Percentiles rank a stretch among this genome's conserved stretches.
These are phyloP conservation scores for Melanostigma gelatinosum DNA, from an alignment of 2,113 vertebrate genomes.

Conservation along the genomic window DNA sequence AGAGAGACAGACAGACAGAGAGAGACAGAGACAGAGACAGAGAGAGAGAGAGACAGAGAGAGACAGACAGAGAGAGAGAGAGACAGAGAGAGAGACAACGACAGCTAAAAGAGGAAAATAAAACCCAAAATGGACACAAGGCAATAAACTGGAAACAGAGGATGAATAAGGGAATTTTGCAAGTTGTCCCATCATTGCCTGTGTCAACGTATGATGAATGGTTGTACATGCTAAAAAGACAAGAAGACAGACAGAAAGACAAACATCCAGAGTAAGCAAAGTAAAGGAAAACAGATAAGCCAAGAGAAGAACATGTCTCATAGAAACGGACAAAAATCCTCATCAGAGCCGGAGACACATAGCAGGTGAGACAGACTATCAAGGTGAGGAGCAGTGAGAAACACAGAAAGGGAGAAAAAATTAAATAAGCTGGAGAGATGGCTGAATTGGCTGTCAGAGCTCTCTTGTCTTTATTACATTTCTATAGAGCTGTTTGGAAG, in stretches of 20 bases:
- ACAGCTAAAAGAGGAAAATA: conserved; percentile 1
- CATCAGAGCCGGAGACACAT: not conserved
- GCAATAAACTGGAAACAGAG: not conserved
- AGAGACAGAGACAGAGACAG: conserved; percentile 17
- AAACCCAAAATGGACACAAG: not conserved
- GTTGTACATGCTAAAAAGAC: not conserved
- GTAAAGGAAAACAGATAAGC: not conserved
- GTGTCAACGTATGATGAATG: not conserved
- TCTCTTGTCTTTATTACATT: conserved; percentile 76
- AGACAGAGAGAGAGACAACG: not conserved
- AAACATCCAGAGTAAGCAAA: not conserved
- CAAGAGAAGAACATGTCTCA: not conserved
- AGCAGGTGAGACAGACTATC: conserved; percentile 18
- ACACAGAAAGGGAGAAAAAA: conserved; percentile 18
- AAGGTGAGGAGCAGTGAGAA: conserved; percentile 36
- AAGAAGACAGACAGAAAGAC: not conserved
- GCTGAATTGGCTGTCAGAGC: conserved; percentile 61
- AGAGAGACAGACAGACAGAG: conserved; percentile 14
- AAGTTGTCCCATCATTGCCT: not conserved
- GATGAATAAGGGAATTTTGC: not conserved
- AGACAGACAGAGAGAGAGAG: conserved; percentile 17
- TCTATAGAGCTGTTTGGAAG: conserved; percentile 70
- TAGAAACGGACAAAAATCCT: conserved; percentile 8
- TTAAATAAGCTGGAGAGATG: conserved; percentile 47
- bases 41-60: not conserved